Evolutionary conservation across 2,797 vertebrate genomes (phyloP), one percentile per base, ranked within the genome.

Genomic region (Tadarida brasiliensis): DNA sequence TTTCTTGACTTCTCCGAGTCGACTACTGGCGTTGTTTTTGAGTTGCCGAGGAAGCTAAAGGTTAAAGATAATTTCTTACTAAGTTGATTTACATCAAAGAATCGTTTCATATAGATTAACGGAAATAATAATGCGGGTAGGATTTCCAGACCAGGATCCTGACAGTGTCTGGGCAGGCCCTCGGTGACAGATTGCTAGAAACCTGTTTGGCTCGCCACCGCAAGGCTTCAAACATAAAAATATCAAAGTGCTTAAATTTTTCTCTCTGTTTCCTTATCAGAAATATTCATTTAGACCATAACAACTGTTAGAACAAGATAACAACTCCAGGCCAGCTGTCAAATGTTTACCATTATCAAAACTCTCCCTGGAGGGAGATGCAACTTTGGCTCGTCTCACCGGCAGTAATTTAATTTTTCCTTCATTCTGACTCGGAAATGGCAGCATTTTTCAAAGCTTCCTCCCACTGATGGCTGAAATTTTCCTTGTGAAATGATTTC

Each of bases 371-470:
- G 98, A 98, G 98, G 98, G 98, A 98, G 98, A 99, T 98, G 98
- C 96, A 98, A 99, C 98, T 98, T 98, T 99, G 98, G 98, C 98
- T 99, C 98, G 98, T 98, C 98, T 98, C 98, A 98, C 98, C 98
- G 98, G 98, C 98, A 98, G 98, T 99, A 99, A 99, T 99, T 98
- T 98, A 98, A 98, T 99, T 99, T 99, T 99, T 98, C 98, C 98
- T 98, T 99, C 98, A 96, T 98, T 99, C 98, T 98, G 98, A 98
- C 98, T 99, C 98, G 98, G 98, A 99, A 99, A 98, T 98, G 98
- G 98, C 98, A 98, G 98, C 97, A 98, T 98, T 98, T 98, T 99
- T 98, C 98, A 98, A 98, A 98, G 98, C 98, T 98, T 98, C 98
- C 98, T 99, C 98, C 98, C 97, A 97, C 98, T 98, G 98, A 98